Evolutionary conservation across 2,888 invertebrate species (phyloP).

Genomic region (Spatulosminthurus flaviceps): DNA sequence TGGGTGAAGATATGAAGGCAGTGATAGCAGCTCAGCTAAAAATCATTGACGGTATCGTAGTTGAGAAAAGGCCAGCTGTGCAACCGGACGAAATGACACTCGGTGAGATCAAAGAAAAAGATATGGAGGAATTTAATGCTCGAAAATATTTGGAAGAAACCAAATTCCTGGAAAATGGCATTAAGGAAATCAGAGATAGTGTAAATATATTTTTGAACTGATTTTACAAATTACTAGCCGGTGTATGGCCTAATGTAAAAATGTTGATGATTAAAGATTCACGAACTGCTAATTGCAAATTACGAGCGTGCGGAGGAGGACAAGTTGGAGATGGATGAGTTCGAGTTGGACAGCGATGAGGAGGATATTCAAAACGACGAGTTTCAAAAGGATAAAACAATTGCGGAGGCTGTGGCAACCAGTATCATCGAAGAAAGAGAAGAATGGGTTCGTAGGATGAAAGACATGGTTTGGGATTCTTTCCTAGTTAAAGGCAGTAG

Average conservation of each 20-base stretch:
- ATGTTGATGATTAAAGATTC: slow-evolving; percentile 49
- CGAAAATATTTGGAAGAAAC: slow-evolving; percentile 36
- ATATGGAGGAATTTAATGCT: slow-evolving; percentile 26
- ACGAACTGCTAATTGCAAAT: slow-evolving; percentile 55
- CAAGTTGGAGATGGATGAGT: slow-evolving; percentile 50
- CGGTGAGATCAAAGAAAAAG: slow-evolving; percentile 14
- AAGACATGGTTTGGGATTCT: slow-evolving; percentile 56
- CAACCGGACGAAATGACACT: slow-evolving; percentile 42
- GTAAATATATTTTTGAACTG: neutral
- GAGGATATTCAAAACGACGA: slow-evolving; percentile 54
- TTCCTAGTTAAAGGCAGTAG: slow-evolving; percentile 57
- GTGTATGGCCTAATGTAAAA: too few relatives aligned
- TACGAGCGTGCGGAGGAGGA: slow-evolving; percentile 48
- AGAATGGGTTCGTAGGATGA: slow-evolving; percentile 54
- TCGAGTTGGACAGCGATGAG: slow-evolving; percentile 57
- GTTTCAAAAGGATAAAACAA: slow-evolving; percentile 50
- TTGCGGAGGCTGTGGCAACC: slow-evolving; percentile 51
- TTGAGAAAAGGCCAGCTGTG: slow-evolving; percentile 28
- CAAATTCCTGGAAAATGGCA: slow-evolving; percentile 25
- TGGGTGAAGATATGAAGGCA: slow-evolving; percentile 47
- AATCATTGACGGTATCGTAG: slow-evolving; percentile 34
- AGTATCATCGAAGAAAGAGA: slow-evolving; percentile 56
- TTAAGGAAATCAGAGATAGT: neutral
- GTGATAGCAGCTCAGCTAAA: slow-evolving; percentile 46
- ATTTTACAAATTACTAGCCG: too few relatives aligned